Evolutionary conservation across 2,113 vertebrate species (phyloP), one percentile per base, ranked within the genome.

Genomic region (Ia io): DNA sequence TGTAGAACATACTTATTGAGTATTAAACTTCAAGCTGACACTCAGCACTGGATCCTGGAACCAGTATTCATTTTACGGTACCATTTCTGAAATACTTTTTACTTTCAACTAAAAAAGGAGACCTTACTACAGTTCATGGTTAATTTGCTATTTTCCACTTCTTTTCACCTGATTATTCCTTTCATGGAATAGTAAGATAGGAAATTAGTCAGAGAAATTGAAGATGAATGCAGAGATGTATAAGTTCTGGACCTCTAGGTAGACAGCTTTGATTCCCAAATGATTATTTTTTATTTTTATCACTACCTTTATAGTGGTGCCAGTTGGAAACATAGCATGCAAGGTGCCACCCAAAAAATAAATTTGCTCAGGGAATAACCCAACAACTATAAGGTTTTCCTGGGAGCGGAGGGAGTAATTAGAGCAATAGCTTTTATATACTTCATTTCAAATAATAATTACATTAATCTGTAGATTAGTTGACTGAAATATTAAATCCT

Each of bases 401-500:
- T 95, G 87, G 91, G 74, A 97, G 83, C 84, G 93, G 84, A 97
- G 88, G 91, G 96, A 97, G 63, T 97, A 98, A 97, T 98, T 98
- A 98, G 91, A 93, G 79, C 96, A 97, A 97, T 97, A 98, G 96
- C 92, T 98, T 98, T 98, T 97, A 92, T 63, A 84, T 70, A 74
- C 70, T 98, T 98, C 80, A 92, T 96, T 98, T 98, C 93, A 96
- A 98, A 92, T 96, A 98, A 98, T 98, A 98, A 98, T 98, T 98
- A 95, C 86, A 96, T 95, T 98, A 98, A 98, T 97, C 90, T 42
- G 1, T 98, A 98, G 95, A 98, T 97, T 98, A 98, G 83, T 96
- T 91, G 97, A 91, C 90, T 98, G 97, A 98, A 98, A 98, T 98
- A 98, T 96, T 97, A 98, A 98, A 97, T 97, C 93, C 88, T 98